phyloP scores from a whole-genome alignment of 2,888 invertebrate species.

The Heliconius ethilla region DNA sequence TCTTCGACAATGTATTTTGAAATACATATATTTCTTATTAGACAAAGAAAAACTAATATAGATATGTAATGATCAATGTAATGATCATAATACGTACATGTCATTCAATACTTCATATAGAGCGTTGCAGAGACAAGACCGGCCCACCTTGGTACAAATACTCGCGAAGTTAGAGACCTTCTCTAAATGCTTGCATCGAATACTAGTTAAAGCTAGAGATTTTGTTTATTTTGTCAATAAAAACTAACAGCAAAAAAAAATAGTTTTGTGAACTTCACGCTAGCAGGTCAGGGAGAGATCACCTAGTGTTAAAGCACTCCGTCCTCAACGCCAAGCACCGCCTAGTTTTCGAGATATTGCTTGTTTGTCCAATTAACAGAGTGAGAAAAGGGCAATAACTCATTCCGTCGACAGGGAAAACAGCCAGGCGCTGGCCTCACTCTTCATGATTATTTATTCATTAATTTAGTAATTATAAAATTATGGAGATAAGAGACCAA shows the following conservation, averaged over 20 bases:
- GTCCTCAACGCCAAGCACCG: background rate
- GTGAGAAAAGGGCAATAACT: background rate
- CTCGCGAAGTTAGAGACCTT: constrained; percentile 43
- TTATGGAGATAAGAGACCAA: constrained; percentile 1
- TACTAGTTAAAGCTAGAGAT: too few species aligned
- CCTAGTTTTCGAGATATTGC: background rate
- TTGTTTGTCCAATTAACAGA: background rate
- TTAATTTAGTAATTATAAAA: constrained; percentile 9
- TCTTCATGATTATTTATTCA: background rate
- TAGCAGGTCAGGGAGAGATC: background rate
- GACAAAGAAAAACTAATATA: too few species aligned
- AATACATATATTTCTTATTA: too few species aligned
- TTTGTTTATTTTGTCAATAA: background rate
- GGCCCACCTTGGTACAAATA: constrained; percentile 58
- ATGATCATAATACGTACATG: constrained; percentile 3
- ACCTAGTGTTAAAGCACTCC: background rate
- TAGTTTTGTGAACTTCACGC: background rate
- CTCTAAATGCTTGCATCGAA: background rate
- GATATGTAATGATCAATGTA: background rate
- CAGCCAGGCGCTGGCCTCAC: background rate
- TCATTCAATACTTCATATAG: background rate
- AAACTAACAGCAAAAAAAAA: too few species aligned
- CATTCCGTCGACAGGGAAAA: too few species aligned
- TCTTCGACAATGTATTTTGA: too few species aligned
- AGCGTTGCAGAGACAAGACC: constrained; percentile 40